Percentiles rank a stretch among this genome's conserved stretches.
Evolutionary conservation across 2,113 vertebrate species (phyloP).

Genomic region (Neotragus pygmaeus): DNA sequence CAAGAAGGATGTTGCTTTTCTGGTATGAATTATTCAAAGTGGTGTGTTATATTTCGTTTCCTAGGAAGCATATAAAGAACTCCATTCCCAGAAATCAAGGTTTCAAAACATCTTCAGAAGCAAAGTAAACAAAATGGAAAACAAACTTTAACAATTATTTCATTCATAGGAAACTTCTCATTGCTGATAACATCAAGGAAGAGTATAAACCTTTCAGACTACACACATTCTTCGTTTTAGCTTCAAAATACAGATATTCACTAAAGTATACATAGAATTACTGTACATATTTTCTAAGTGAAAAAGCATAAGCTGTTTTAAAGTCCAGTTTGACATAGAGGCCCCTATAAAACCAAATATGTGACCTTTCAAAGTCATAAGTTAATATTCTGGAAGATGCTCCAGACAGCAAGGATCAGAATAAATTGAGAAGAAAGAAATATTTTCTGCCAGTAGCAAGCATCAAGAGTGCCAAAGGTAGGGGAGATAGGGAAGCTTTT

Average conservation of each 20-base stretch:
- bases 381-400: conserved; percentile 8
- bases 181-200: conserved; percentile 21
- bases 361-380: too few species aligned
- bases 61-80: conserved; percentile 24
- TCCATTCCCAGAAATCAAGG: conserved; percentile 20
- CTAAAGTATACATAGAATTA: background rate
- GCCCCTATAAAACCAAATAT: background rate
- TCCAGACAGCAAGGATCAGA: conserved; percentile 20
- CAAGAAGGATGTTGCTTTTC: background rate
- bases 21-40: conserved; percentile 15
- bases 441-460: conserved; percentile 30
- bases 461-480: background rate
- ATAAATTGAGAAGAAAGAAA: conserved; percentile 20
- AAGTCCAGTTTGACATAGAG: background rate
- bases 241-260: conserved; percentile 6
- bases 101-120: conserved; percentile 44
- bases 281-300: background rate
- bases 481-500: background rate
- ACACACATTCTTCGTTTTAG: background rate
- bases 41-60: background rate
- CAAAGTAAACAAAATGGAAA: conserved; percentile 45
- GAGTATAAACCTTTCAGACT: background rate
- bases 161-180: conserved; percentile 18
- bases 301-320: background rate
- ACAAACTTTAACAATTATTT: conserved; percentile 28